Evolutionary conservation across 2,797 vertebrate genomes (phyloP).

Genomic region (Odontamblyopus lacepedii): DNA sequence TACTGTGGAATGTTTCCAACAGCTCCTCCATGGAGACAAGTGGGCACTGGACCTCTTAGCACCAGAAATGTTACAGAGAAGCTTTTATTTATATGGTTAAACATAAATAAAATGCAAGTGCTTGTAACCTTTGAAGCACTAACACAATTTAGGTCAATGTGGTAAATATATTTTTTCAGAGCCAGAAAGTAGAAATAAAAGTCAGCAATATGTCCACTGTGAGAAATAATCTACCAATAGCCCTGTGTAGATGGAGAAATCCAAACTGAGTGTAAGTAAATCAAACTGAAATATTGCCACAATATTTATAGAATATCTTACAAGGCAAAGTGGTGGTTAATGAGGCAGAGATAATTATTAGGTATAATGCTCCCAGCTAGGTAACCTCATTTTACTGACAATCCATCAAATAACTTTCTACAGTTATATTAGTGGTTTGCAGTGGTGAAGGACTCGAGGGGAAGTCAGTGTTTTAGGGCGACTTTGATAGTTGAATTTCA

Average conservation of each 20-base stretch:
- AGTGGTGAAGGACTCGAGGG: neutral
- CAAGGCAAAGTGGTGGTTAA: neutral
- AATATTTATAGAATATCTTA: neutral
- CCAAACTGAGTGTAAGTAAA: neutral
- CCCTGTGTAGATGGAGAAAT: neutral
- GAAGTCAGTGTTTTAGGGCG: neutral
- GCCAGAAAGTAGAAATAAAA: too few species aligned
- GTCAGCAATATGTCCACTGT: neutral
- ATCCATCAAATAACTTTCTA: too few species aligned
- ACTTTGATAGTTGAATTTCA: neutral
- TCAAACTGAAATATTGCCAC: neutral
- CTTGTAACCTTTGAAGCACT: too few species aligned
- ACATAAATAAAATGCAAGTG: too few species aligned
- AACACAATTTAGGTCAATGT: too few species aligned
- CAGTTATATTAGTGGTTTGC: neutral
- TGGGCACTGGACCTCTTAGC: too few species aligned
- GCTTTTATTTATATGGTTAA: too few species aligned
- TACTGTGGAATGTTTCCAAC: too few species aligned
- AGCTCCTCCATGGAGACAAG: too few species aligned
- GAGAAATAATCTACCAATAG: neutral
- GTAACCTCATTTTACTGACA: neutral
- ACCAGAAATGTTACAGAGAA: too few species aligned
- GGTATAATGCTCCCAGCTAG: neutral
- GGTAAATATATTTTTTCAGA: too few species aligned
- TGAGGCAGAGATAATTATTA: slow-evolving; percentile 2